phyloP scores from a whole-genome alignment of 2,797 vertebrate species.

The Lagocephalus sceleratus region DNA sequence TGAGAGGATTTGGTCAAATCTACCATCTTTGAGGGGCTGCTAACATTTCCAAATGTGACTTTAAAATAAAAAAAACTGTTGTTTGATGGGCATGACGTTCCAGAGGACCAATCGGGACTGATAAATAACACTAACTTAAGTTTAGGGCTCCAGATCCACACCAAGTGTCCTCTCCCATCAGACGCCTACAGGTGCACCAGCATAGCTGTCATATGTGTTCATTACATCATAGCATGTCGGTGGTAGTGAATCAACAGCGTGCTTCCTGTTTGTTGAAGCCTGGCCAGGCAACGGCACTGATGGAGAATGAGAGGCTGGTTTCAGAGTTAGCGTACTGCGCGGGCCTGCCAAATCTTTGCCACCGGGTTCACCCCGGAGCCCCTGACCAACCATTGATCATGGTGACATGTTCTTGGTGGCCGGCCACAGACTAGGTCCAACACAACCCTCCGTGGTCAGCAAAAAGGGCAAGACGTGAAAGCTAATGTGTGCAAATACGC shows the following conservation, averaged over 20 bases:
- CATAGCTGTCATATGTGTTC: conserved; percentile 1
- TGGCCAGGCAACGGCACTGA: conserved; percentile 50
- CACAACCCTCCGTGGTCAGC: conserved; percentile 37
- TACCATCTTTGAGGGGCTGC: too few relatives aligned
- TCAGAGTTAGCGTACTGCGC: conserved; percentile 34
- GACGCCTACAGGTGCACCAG: conserved; percentile 6
- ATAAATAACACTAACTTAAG: background rate
- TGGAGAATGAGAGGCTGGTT: conserved; percentile 50
- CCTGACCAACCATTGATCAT: conserved; percentile 75
- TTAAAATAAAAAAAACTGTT: too few relatives aligned
- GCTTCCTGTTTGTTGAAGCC: conserved; percentile 59
- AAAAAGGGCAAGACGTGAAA: conserved; percentile 41
- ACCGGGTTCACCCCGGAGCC: conserved; percentile 60
- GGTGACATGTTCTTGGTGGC: conserved; percentile 77
- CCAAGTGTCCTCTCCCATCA: background rate
- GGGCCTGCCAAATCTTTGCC: conserved; percentile 63
- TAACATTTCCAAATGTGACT: too few relatives aligned
- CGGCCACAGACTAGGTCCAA: conserved; percentile 62
- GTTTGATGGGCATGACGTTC: background rate
- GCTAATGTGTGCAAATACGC: conserved; percentile 48
- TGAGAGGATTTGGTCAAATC: too few relatives aligned
- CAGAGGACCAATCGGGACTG: background rate
- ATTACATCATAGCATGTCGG: conserved; percentile 41
- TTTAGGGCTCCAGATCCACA: background rate
- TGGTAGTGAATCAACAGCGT: conserved; percentile 37